A percentile compares a stretch with the other conserved stretches of the same genome.
phyloP scores from a whole-genome alignment of 2,797 vertebrate genomes.

The Lepilemur ruficaudatus region DNA sequence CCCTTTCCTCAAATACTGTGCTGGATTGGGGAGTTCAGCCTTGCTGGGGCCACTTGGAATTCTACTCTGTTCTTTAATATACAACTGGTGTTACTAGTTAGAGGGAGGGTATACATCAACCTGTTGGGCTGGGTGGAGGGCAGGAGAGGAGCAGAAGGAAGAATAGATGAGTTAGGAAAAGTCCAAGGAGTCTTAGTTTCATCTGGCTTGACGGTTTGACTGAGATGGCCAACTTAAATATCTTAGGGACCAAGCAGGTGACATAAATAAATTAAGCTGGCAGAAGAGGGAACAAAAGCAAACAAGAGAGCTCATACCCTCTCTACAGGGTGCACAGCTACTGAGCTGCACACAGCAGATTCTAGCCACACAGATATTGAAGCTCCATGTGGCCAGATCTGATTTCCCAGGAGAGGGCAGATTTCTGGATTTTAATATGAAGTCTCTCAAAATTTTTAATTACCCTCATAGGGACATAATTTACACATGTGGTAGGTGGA shows the following conservation, averaged over 20 bases:
- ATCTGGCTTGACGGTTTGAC: neutral
- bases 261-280: neutral
- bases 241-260: neutral
- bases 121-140: neutral
- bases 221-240: neutral
- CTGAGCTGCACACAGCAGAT: neutral
- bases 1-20: neutral
- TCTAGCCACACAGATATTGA: neutral
- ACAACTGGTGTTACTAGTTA: neutral
- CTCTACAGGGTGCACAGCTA: neutral
- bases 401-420: neutral
- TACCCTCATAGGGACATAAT: neutral
- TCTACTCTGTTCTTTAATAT: neutral
- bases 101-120: neutral
- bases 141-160: neutral
- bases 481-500: neutral
- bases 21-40: neutral
- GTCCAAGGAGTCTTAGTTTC: neutral
- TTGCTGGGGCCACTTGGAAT: neutral
- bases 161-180: neutral
- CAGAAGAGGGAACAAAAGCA: neutral
- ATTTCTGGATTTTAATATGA: neutral
- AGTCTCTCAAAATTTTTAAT: neutral
- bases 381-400: neutral
- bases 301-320: too few relatives aligned